Base-by-base conservation (phyloP, 2,113 vertebrate genomes). In the Reinhardtius hippoglossoides region DNA sequence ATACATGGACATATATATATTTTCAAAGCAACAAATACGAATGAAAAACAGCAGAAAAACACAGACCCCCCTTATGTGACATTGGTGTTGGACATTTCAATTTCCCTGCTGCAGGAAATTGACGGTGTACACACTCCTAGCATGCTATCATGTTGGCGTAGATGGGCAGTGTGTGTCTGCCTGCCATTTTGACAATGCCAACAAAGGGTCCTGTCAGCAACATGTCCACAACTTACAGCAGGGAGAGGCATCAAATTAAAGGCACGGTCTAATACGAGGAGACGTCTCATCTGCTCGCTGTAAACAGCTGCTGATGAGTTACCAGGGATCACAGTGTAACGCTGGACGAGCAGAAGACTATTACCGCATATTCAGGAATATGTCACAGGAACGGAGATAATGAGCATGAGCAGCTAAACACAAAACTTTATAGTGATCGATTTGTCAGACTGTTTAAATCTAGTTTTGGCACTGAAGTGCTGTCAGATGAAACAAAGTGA, bases 171-270 rank as follows among this genome's bases (percentile, higher is more conserved):
- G 48, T 72, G 68, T 35, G 55, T 1, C 72, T 81, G 74, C 67
- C 66, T 82, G 80, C 35, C 40, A 42, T 66, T 85, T 63, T 82
- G 82, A 86, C 62, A 72, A 46, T 24, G 60, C 65, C 57, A 63
- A 61, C 69, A 86, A 80, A 88, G 68, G 66, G 24, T 46, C 57
- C 50, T 81, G 78, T 80, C 88, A 83, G 75, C 76, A 79, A 52
- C 62, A 52, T n/a, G 57, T 71, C 79, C 8, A 63, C n/a, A 55
- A 48, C 57, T 48, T 42, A 64, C 57, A 59, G 78, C 14, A 60
- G 48, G 48, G 27, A 65, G 62, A 73, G 37, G 10, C 67, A 21
- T 81, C 63, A 76, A 62, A 77, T 44, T 48, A 59, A 56, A 67
- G 14, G 23, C 48, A 3, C 2, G 3, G 44, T 42, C 63, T 71